Evolutionary conservation across 2,888 invertebrate genomes (phyloP).

Genomic region (Thymelicus acteon): DNA sequence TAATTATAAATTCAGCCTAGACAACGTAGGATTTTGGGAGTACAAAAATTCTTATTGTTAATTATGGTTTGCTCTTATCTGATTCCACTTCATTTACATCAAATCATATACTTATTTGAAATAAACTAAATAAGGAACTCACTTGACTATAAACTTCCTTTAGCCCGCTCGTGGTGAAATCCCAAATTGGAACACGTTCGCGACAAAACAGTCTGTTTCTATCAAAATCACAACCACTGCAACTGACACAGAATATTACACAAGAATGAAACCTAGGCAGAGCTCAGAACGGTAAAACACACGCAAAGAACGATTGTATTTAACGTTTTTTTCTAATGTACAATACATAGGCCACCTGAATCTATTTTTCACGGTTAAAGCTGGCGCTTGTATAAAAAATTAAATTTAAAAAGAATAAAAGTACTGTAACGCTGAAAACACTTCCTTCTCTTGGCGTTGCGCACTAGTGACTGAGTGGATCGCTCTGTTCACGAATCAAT

Average conservation of each 20-base stretch:
- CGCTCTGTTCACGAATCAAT: conserved; percentile 79
- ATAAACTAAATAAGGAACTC: conserved; percentile 54
- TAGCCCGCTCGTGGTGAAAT: conserved; percentile 84
- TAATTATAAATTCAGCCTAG: conserved; percentile 10
- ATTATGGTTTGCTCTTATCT: not conserved
- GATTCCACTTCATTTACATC: conserved; percentile 8
- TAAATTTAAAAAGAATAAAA: conserved; percentile 74
- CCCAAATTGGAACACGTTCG: conserved; percentile 80
- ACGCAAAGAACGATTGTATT: conserved; percentile 52
- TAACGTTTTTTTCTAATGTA: conserved; percentile 53
- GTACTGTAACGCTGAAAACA: conserved; percentile 59
- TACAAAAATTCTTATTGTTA: not conserved
- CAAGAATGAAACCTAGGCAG: conserved; percentile 72
- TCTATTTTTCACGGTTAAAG: conserved; percentile 69
- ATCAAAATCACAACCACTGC: conserved; percentile 81
- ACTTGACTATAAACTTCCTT: conserved; percentile 83
- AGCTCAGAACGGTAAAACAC: conserved; percentile 62
- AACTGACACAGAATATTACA: conserved; percentile 82
- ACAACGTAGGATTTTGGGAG: conserved; percentile 1
- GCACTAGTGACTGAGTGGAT: conserved; percentile 80
- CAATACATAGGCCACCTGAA: conserved; percentile 60
- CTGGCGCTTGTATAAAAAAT: conserved; percentile 58
- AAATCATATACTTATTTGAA: not conserved
- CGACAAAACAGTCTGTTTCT: conserved; percentile 79
- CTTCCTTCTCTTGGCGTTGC: conserved; percentile 79